Evolutionary conservation across 2,888 invertebrate genomes (phyloP).

Genomic region (Camponotus fellah): DNA sequence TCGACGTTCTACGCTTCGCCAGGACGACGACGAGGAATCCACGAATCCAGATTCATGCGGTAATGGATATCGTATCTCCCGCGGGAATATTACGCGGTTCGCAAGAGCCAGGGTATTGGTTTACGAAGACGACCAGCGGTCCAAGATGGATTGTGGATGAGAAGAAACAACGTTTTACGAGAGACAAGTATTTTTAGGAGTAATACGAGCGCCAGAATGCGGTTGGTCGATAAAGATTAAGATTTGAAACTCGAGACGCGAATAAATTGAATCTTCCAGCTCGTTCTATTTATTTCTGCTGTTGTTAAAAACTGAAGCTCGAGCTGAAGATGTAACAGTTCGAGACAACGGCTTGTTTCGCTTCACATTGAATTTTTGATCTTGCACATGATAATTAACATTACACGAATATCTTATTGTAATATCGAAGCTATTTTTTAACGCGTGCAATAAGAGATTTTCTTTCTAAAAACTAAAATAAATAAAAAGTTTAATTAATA

Average conservation of each 20-base stretch:
- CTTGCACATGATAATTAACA: too few relatives aligned
- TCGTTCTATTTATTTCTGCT: background rate
- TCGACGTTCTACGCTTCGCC: background rate
- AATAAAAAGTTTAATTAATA: background rate
- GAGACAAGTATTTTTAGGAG: background rate
- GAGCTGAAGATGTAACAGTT: background rate
- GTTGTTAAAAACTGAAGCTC: background rate
- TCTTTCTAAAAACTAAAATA: too few relatives aligned
- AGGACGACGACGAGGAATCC: background rate
- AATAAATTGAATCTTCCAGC: background rate
- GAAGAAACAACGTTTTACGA: background rate
- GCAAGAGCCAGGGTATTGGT: background rate
- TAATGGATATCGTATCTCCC: background rate
- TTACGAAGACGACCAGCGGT: conserved; percentile 7
- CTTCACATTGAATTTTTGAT: background rate
- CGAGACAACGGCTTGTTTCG: background rate
- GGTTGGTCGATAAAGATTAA: background rate
- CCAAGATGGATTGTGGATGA: background rate
- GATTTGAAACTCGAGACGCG: conserved; percentile 1
- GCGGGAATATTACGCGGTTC: conserved; percentile 24
- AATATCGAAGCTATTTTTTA: background rate
- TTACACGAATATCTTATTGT: background rate
- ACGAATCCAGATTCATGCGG: background rate
- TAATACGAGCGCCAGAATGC: background rate
- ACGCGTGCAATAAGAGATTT: background rate